Conservation (phyloP, 2,888 invertebrate genomes). For the Drosophila koepferae region DNA sequence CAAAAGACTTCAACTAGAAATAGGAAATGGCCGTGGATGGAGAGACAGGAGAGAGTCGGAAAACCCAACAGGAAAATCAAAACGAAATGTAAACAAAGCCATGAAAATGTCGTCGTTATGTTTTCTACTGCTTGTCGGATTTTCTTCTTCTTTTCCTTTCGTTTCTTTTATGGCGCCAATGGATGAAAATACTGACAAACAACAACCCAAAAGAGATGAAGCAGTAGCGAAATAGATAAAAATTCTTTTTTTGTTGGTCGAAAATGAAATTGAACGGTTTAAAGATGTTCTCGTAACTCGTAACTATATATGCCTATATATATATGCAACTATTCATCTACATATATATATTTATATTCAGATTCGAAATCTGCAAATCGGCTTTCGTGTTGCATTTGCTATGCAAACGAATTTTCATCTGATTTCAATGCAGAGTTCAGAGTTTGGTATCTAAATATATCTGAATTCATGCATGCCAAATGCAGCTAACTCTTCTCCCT, state of each 20-base stretch:
- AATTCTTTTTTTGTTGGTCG: too few species aligned
- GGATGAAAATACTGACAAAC: conserved; percentile 13
- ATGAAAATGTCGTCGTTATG: conserved; percentile 76
- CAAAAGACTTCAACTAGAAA: conserved; percentile 5
- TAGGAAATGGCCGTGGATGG: background rate
- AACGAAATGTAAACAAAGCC: conserved; percentile 72
- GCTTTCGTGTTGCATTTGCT: conserved; percentile 6
- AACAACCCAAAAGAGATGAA: background rate
- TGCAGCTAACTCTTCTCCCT: background rate
- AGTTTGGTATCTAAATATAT: background rate
- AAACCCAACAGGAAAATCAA: conserved; percentile 63
- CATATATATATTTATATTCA: background rate
- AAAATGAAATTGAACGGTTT: background rate
- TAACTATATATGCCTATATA: background rate
- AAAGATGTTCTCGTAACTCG: background rate
- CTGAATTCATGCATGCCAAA: conserved; percentile 11
- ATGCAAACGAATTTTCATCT: conserved; percentile 12
- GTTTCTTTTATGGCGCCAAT: conserved; percentile 55
- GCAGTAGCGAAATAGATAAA: background rate
- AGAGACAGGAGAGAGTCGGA: conserved; percentile 9
- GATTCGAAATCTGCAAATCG: background rate
- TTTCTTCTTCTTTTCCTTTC: background rate
- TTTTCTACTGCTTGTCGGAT: conserved; percentile 1
- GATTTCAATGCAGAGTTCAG: conserved; percentile 12
- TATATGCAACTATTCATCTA: background rate